Percentiles rank a stretch among this genome's conserved stretches.
These are phyloP conservation scores for Isoperla grammatica DNA, from an alignment of 2,888 invertebrate genomes.

Conservation along the genomic window DNA sequence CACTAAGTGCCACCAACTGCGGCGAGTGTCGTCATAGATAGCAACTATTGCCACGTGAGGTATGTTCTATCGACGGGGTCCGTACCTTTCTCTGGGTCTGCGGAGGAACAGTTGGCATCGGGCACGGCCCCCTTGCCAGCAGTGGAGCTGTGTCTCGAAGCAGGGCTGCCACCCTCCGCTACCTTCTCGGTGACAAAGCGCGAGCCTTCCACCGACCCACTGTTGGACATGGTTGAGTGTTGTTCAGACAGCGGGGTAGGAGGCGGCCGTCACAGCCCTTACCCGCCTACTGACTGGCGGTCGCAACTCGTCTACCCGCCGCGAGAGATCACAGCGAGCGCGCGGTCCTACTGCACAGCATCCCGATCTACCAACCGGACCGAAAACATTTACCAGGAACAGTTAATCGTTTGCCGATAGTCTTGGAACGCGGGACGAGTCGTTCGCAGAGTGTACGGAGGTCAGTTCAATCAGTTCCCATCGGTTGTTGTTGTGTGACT, in stretches of 20 bases:
- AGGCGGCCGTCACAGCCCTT: slow-evolving; percentile 10
- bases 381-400: not conserved
- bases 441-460: too few relatives aligned
- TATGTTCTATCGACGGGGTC: too few relatives aligned
- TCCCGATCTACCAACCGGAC: not conserved
- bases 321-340: slow-evolving; percentile 21
- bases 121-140: slow-evolving; percentile 22
- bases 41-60: too few relatives aligned
- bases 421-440: not conserved
- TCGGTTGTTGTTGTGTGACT: too few relatives aligned
- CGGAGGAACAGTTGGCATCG: slow-evolving; percentile 22
- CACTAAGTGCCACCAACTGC: too few relatives aligned
- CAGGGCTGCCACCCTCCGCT: slow-evolving; percentile 24
- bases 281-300: slow-evolving; percentile 13
- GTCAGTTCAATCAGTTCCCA: too few relatives aligned
- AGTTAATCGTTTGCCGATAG: not conserved
- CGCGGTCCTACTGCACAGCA: slow-evolving; percentile 5
- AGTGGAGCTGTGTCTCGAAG: slow-evolving; percentile 21
- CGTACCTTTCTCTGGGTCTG: slow-evolving; percentile 20
- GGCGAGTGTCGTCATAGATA: too few relatives aligned
- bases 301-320: slow-evolving; percentile 16
- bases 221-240: not conserved
- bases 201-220: slow-evolving; percentile 24
- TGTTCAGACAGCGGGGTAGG: not conserved
- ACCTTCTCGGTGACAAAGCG: slow-evolving; percentile 33